Conservation (phyloP, 2,113 vertebrate genomes). For the Nothoprocta pentlandii region DNA sequence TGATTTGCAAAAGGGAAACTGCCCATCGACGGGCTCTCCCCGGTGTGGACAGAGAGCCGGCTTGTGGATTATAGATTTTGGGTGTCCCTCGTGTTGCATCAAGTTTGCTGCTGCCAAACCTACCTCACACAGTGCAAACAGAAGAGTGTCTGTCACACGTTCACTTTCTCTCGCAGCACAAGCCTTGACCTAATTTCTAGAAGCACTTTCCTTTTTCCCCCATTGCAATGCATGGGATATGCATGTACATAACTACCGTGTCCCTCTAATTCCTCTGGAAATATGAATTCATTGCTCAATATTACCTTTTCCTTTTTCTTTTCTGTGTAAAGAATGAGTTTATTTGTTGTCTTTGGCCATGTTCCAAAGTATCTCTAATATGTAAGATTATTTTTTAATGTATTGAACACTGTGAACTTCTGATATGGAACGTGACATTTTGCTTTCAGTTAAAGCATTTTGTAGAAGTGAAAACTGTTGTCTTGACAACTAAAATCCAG, state of each 20-base stretch:
- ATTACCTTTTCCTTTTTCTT: not conserved
- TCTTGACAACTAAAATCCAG: slow-evolving; percentile 65
- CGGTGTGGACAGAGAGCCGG: not conserved
- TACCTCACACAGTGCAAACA: not conserved
- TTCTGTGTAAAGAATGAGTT: no score
- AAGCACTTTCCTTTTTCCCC: not conserved
- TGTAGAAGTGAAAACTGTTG: slow-evolving; percentile 48
- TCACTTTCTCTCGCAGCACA: not conserved
- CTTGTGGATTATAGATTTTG: not conserved
- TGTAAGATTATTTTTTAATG: not conserved
- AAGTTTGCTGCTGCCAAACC: not conserved
- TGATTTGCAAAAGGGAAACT: not conserved
- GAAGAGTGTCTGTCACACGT: not conserved
- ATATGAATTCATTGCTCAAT: not conserved
- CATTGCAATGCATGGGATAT: not conserved
- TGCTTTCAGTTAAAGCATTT: slow-evolving; percentile 36
- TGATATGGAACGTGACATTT: slow-evolving; percentile 13
- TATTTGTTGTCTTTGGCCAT: not conserved
- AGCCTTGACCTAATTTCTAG: not conserved
- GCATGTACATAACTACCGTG: not conserved
- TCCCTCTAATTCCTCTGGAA: not conserved
- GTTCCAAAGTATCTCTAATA: not conserved
- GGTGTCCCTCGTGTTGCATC: not conserved
- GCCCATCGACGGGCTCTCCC: not conserved
- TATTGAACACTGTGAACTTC: not conserved